Evolutionary conservation across 2,113 vertebrate genomes (phyloP).

Genomic region (Camelus dromedarius): DNA sequence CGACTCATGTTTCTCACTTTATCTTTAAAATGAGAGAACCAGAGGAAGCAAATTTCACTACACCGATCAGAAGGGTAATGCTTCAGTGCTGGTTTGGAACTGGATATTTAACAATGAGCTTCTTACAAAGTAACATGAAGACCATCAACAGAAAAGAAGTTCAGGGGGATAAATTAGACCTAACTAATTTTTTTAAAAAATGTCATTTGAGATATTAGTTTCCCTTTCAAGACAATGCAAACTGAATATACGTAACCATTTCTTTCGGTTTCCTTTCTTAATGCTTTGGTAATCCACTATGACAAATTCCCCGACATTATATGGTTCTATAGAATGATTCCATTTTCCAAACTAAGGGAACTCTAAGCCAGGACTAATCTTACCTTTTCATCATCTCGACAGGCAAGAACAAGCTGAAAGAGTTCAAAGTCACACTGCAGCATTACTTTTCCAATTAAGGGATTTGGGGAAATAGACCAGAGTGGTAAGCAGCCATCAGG

Average conservation of each 20-base stretch:
- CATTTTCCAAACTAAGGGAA: constrained; percentile 20
- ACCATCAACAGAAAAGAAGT: background rate
- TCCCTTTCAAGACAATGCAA: constrained; percentile 22
- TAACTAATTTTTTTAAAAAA: background rate
- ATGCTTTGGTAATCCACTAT: background rate
- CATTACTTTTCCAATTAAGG: background rate
- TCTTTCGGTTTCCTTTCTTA: constrained; percentile 10
- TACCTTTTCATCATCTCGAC: background rate
- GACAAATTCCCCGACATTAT: background rate
- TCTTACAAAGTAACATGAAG: constrained; percentile 16
- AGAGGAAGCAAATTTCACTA: background rate
- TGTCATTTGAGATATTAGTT: constrained; percentile 13
- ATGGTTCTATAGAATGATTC: background rate
- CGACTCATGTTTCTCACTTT: background rate
- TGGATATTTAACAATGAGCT: background rate
- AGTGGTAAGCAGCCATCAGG: background rate
- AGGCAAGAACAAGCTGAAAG: background rate
- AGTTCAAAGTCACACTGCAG: background rate
- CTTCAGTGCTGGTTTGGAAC: background rate
- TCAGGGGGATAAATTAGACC: background rate
- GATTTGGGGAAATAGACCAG: background rate
- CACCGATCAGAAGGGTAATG: background rate
- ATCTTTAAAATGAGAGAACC: background rate
- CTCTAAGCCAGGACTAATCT: background rate
- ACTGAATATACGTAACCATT: background rate